Conservation (phyloP, 2,888 invertebrate species). For the Papilio gigon region DNA sequence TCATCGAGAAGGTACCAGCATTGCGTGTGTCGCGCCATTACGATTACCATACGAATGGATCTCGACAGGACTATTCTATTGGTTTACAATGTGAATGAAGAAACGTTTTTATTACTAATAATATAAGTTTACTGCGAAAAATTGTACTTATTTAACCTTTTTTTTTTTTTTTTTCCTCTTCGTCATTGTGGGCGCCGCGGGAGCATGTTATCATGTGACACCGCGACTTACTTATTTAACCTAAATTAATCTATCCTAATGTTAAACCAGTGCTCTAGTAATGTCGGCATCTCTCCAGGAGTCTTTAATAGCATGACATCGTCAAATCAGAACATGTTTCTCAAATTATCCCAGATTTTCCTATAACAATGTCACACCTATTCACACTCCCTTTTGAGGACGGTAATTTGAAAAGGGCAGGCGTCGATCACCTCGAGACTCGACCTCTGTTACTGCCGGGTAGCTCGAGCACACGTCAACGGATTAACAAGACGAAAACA, state of each 20-base stretch:
- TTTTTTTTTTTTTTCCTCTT: too few relatives aligned
- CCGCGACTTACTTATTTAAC: too few relatives aligned
- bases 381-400: conserved; percentile 57
- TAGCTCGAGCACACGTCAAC: conserved; percentile 53
- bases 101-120: neutral
- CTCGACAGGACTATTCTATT: conserved; percentile 5
- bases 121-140: too few relatives aligned
- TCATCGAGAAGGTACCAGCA: conserved; percentile 8
- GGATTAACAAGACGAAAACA: conserved; percentile 63
- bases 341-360: neutral
- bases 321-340: neutral
- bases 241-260: too few relatives aligned
- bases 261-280: too few relatives aligned
- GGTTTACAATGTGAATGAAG: neutral
- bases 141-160: too few relatives aligned
- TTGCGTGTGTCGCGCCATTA: neutral
- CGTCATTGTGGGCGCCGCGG: too few relatives aligned
- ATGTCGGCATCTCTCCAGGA: too few relatives aligned
- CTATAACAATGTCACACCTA: conserved; percentile 45
- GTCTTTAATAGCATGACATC: too few relatives aligned
- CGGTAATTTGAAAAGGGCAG: conserved; percentile 64
- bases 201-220: too few relatives aligned
- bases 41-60: conserved; percentile 19
- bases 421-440: conserved; percentile 64
- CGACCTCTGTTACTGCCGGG: conserved; percentile 72